Evolutionary conservation across 2,888 invertebrate species (phyloP), one percentile per base, ranked within the genome.

Genomic region (Arrhopalites spinosus): DNA sequence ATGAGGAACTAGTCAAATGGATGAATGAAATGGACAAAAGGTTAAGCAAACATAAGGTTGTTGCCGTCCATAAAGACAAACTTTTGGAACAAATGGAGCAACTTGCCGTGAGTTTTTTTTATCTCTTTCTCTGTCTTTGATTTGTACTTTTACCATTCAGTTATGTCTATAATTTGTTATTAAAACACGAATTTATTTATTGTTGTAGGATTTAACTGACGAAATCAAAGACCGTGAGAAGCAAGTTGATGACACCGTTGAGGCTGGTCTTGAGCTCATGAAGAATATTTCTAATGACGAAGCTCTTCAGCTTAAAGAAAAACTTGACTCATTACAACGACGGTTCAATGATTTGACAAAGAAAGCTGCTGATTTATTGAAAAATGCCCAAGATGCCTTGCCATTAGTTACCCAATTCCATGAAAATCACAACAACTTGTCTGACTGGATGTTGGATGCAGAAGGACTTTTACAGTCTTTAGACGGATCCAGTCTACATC

Each of bases 351-450:
- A 96, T 82, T 88, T 96, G 2, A 92, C 94, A 0, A 90, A 91
- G 29, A 90, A 91, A 30, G 94, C 94, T 1, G 91, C 94, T 0
- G 95, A 95, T 84, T 87, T 94, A 68, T 86, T 95, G 64, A 90
- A 93, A 84, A 90, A 92, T 77, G 93, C 95, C 0, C 92, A 95
- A 83, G 93, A 95, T 84, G 95, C 97, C 0, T 86, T 99, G 82
- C 98, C 98, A 1, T 86, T 98, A 68, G 96, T 97, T 0, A 94
- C 96, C 84, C 94, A 95, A 85, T 93, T 98, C 88, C 94, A 96
- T 84, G 93, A 93, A 80, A 92, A 93, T 68, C 97, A 98, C 86
- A 92, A 90, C 83, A 90, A 89, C 85, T 87, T 98, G n/a, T 91
- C 94, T 70, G 94, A 96, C 83, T 98, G 98, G 97, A 93, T 98